phyloP scores from a whole-genome alignment of 2,888 invertebrate species.

The Cheilosia impressa region DNA sequence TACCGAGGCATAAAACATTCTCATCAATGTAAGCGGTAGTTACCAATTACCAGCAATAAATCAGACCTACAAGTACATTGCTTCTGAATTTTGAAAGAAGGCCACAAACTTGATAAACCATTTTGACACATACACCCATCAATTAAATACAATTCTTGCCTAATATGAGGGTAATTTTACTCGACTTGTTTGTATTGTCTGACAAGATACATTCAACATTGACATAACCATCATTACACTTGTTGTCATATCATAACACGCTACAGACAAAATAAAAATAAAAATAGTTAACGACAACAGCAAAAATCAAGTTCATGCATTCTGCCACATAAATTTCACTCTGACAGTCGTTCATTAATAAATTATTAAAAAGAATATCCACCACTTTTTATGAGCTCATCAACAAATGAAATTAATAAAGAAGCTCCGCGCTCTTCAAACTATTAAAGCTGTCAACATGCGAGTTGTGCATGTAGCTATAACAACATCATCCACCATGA shows the following conservation, averaged over 20 bases:
- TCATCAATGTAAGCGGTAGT: no score
- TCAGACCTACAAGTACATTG: no score
- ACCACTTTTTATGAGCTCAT: slow-evolving; percentile 3
- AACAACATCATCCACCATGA: background rate
- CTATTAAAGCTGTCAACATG: slow-evolving; percentile 18
- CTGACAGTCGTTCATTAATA: background rate
- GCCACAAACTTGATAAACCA: background rate
- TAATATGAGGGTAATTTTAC: slow-evolving; percentile 24
- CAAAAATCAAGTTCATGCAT: slow-evolving; percentile 20
- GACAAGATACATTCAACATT: slow-evolving; percentile 32
- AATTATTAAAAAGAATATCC: slow-evolving; percentile 1
- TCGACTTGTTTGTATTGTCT: slow-evolving; percentile 1
- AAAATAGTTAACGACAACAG: background rate
- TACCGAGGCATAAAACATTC: no score
- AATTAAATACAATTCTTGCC: slow-evolving; percentile 13
- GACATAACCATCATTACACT: slow-evolving; percentile 11
- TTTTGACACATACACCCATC: background rate
- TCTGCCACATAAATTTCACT: background rate
- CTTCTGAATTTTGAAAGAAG: background rate
- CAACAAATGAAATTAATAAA: slow-evolving; percentile 7
- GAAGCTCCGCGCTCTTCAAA: background rate
- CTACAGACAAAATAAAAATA: slow-evolving; percentile 21
- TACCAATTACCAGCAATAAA: no score
- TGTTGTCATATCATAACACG: background rate
- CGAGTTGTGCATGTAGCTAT: background rate